A percentile compares a stretch with the other conserved stretches of the same genome.
Evolutionary conservation across 2,797 vertebrate species (phyloP).

Genomic region (Ataeniobius toweri): DNA sequence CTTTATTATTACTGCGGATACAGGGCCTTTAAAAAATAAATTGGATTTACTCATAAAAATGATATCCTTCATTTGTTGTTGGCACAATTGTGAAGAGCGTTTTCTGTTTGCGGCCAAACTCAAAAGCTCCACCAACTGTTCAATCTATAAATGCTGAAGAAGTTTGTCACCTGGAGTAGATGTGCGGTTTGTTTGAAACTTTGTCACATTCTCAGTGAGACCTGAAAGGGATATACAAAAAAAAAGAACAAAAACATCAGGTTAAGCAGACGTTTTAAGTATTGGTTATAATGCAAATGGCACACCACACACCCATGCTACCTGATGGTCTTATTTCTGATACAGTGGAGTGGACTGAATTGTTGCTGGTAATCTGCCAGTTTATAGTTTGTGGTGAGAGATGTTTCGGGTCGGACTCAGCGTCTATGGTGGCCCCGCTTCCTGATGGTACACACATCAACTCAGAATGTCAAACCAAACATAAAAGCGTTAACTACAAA

Average conservation of each 20-base stretch:
- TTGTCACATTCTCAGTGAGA: slow-evolving; percentile 16
- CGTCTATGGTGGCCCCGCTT: slow-evolving; percentile 29
- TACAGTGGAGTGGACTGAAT: neutral
- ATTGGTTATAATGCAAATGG: neutral
- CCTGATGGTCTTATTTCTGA: slow-evolving; percentile 22
- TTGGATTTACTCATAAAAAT: neutral
- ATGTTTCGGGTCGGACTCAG: neutral
- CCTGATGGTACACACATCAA: slow-evolving; percentile 22
- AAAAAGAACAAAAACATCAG: neutral
- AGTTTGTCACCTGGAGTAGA: slow-evolving; percentile 43
- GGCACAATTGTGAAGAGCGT: slow-evolving; percentile 25
- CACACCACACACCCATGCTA: slow-evolving; percentile 13
- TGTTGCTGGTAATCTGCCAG: neutral
- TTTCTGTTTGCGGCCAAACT: slow-evolving; percentile 37
- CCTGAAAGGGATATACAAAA: slow-evolving; percentile 33
- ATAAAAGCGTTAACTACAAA: neutral
- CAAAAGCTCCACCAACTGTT: slow-evolving; percentile 40
- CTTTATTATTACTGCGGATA: slow-evolving; percentile 5
- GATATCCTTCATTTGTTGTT: slow-evolving; percentile 45
- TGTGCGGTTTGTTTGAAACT: neutral
- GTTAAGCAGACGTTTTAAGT: neutral
- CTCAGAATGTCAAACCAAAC: neutral
- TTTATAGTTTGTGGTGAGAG: slow-evolving; percentile 13
- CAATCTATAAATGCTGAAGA: neutral
- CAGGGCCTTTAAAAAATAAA: neutral